Percentiles rank a stretch among this genome's conserved stretches.
Evolutionary conservation across 53 echinoderm and acorn worm species (phyloP).

Genomic region (Mesocentrotus franciscanus): DNA sequence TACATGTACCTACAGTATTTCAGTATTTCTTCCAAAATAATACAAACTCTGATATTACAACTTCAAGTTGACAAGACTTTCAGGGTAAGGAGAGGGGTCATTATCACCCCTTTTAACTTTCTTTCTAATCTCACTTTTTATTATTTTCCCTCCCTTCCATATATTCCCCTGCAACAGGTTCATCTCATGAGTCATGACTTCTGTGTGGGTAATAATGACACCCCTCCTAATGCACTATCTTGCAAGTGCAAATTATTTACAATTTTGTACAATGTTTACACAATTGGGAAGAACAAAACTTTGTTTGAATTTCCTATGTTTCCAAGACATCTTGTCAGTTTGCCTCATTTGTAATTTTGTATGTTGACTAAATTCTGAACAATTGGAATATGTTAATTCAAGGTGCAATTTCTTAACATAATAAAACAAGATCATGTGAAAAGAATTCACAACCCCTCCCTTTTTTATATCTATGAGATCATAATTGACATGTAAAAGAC

Average conservation of each 20-base stretch:
- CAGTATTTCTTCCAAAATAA: not conserved
- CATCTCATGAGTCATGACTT: not conserved
- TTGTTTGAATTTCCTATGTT: not conserved
- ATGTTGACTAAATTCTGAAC: not conserved
- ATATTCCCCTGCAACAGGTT: not conserved
- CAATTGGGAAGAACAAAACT: not conserved
- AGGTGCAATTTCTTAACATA: not conserved
- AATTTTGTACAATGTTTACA: not conserved
- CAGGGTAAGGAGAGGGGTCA: not conserved
- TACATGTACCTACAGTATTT: not conserved
- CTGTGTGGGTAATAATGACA: not conserved
- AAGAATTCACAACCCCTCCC: not conserved
- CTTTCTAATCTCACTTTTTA: not conserved
- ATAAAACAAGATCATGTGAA: not conserved
- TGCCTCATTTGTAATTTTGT: not conserved
- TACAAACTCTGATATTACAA: not conserved
- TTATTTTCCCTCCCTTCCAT: not conserved
- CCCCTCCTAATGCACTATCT: not conserved
- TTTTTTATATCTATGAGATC: too few species aligned
- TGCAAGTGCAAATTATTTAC: conserved; percentile 31
- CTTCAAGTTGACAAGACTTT: conserved; percentile 1
- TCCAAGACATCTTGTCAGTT: not conserved
- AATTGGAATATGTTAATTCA: conserved; percentile 13
- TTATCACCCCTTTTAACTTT: not conserved
- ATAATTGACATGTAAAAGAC: not conserved